These are phyloP conservation scores for Trichonephila clavata DNA, from an alignment of 1,140 invertebrate species.

Conservation along the genomic window DNA sequence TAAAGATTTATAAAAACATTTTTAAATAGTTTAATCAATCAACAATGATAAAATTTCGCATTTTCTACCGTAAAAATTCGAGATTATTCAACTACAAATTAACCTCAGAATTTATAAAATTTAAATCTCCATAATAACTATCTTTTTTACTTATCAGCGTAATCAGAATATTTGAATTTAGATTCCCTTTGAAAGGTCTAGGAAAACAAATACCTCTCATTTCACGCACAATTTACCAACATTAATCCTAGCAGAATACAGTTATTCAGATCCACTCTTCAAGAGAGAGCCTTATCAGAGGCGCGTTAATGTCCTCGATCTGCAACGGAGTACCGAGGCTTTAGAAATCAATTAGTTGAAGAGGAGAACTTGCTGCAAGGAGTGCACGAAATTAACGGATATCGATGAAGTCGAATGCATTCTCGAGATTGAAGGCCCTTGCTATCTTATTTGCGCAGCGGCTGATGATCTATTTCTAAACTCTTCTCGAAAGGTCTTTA, in stretches of 20 bases:
- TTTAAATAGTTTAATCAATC: no score
- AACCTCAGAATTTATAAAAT: no score
- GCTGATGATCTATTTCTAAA: background rate
- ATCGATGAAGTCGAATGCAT: slow-evolving; percentile 57
- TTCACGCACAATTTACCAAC: background rate
- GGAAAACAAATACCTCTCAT: background rate
- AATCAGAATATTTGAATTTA: no score
- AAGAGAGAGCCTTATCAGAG: background rate
- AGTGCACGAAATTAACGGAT: slow-evolving; percentile 65
- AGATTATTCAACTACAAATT: no score
- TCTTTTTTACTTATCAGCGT: no score
- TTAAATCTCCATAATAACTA: no score
- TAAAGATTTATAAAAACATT: no score
- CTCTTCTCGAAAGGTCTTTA: background rate
- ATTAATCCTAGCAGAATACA: background rate
- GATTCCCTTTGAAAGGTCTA: background rate
- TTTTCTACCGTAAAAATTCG: no score
- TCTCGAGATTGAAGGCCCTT: background rate
- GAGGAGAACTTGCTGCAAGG: background rate
- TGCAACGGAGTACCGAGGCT: slow-evolving; percentile 38
- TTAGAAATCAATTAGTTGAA: slow-evolving; percentile 69
- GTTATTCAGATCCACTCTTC: background rate
- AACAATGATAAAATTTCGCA: no score
- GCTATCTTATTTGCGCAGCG: slow-evolving; percentile 73
- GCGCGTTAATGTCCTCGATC: slow-evolving; percentile 33